Percentiles rank a stretch among this genome's conserved stretches.
phyloP scores from a whole-genome alignment of 2,113 vertebrate genomes.

The Petrocephalus microphthalmus region DNA sequence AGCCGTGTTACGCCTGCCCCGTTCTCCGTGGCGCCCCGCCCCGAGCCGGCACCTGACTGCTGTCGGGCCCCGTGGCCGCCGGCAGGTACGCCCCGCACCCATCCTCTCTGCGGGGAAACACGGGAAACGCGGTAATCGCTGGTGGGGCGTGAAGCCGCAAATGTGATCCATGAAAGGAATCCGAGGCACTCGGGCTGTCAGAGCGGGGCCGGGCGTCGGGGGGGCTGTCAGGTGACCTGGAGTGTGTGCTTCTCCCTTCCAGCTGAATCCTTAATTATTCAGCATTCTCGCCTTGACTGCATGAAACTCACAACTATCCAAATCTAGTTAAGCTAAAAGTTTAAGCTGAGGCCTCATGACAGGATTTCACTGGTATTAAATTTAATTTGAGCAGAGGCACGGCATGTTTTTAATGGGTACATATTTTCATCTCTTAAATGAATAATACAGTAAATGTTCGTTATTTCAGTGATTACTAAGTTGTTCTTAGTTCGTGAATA shows the following conservation, averaged over 20 bases:
- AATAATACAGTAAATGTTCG: background rate
- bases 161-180: background rate
- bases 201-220: too few relatives aligned
- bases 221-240: background rate
- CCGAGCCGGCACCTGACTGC: background rate
- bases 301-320: background rate
- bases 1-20: background rate
- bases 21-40: background rate
- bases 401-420: background rate
- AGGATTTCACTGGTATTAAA: slow-evolving; percentile 2
- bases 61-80: background rate
- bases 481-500: slow-evolving; percentile 4
- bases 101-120: background rate
- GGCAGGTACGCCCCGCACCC: background rate
- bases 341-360: background rate
- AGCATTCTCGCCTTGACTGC: background rate
- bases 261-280: background rate
- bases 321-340: background rate
- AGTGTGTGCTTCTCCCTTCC: background rate
- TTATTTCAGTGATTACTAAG: background rate
- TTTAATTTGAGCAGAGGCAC: background rate
- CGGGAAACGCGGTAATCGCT: background rate
- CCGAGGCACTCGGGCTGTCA: background rate
- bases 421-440: background rate
- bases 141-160: background rate